Evolutionary conservation across 2,888 invertebrate genomes (phyloP).

Genomic region (Monoplex corrugatus): DNA sequence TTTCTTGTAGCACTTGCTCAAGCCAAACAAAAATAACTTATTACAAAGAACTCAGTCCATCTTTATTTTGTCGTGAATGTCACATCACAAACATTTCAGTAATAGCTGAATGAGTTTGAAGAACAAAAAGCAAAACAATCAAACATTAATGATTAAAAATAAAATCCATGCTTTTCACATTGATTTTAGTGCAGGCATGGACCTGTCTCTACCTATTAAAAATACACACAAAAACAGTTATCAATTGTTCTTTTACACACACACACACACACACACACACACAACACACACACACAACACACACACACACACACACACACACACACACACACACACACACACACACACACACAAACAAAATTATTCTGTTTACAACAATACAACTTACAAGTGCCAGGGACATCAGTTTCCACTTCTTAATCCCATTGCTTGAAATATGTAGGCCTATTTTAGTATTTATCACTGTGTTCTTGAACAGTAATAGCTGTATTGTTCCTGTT

Average conservation of each 20-base stretch:
- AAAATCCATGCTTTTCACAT: background rate
- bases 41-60: no score
- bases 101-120: background rate
- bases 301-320: background rate
- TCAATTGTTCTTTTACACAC: background rate
- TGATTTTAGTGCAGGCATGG: background rate
- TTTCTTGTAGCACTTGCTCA: no score
- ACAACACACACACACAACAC: background rate
- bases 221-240: no score
- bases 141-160: background rate
- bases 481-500: background rate
- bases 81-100: background rate
- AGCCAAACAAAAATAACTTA: no score
- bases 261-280: background rate
- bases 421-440: background rate
- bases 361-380: no score
- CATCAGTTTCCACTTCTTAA: background rate
- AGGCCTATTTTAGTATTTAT: background rate
- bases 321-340: background rate
- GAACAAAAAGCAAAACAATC: background rate
- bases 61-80: no score
- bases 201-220: background rate
- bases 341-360: background rate
- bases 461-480: background rate
- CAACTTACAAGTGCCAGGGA: no score